Evolutionary conservation across 1,140 invertebrate species (phyloP).

Genomic region (Drosophila nebulosa): DNA sequence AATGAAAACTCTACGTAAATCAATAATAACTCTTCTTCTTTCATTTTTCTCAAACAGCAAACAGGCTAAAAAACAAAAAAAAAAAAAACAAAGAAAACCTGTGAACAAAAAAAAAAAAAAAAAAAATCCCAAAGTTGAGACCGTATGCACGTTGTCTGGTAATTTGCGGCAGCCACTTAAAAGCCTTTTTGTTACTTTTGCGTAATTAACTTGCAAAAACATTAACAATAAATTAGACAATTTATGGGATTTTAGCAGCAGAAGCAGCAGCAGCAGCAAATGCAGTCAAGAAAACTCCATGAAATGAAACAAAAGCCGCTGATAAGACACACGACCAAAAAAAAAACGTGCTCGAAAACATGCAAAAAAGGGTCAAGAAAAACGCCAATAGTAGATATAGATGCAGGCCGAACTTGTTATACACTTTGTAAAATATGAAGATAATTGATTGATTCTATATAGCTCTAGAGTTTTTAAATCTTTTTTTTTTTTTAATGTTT

Average conservation of each 20-base stretch:
- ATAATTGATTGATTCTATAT: too few species aligned
- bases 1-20: not conserved
- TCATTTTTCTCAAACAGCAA: not conserved
- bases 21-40: not conserved
- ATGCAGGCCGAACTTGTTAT: too few species aligned
- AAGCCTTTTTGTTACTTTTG: constrained; percentile 29
- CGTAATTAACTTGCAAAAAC: constrained; percentile 64
- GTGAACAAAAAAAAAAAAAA: not conserved
- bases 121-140: constrained; percentile 13
- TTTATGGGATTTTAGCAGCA: constrained; percentile 60
- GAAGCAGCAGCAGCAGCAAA: not conserved
- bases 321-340: constrained; percentile 58
- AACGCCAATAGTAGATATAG: not conserved
- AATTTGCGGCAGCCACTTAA: constrained; percentile 29
- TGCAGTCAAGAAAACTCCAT: constrained; percentile 17
- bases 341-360: constrained; percentile 11
- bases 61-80: not conserved
- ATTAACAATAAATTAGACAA: constrained; percentile 68
- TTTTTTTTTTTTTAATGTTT: too few species aligned
- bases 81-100: not conserved
- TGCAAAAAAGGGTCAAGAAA: constrained; percentile 5
- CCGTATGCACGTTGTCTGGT: constrained; percentile 13
- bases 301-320: constrained; percentile 33
- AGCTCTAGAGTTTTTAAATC: too few species aligned
- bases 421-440: too few species aligned